These are phyloP conservation scores for Microcebus griseorufus DNA, from an alignment of 2,113 vertebrate genomes.

Conservation along the genomic window DNA sequence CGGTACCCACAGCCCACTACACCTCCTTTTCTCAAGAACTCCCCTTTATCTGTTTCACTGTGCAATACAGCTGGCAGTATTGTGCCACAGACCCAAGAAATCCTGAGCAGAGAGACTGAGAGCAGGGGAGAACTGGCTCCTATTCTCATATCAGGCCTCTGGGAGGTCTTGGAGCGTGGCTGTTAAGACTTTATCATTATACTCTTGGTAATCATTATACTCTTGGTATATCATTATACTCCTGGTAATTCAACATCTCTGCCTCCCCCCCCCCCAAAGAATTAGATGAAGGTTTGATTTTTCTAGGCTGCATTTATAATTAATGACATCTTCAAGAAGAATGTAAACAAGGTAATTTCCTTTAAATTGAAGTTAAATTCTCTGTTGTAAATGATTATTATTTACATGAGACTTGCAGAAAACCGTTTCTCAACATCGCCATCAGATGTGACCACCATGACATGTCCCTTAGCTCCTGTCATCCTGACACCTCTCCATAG, in stretches of 20 bases:
- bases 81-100: neutral
- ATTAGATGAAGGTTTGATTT: neutral
- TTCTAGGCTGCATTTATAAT: neutral
- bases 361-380: conserved; percentile 32
- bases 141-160: neutral
- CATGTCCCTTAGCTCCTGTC: neutral
- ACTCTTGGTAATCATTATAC: too few relatives aligned
- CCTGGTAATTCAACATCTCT: neutral
- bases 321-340: neutral
- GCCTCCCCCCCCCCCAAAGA: neutral
- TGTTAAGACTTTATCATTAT: neutral
- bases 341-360: neutral
- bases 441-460: neutral
- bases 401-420: neutral
- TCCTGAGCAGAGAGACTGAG: neutral
- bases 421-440: neutral
- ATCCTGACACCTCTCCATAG: neutral
- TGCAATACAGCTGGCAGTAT: neutral
- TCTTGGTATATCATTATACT: neutral
- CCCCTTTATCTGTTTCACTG: neutral
- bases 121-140: neutral
- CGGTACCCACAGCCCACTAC: neutral
- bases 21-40: neutral
- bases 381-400: neutral
- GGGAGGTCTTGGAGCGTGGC: neutral